A percentile compares a stretch with the other conserved stretches of the same genome.
phyloP scores from a whole-genome alignment of 2,888 invertebrate species.

The Eucera pruinosa region DNA sequence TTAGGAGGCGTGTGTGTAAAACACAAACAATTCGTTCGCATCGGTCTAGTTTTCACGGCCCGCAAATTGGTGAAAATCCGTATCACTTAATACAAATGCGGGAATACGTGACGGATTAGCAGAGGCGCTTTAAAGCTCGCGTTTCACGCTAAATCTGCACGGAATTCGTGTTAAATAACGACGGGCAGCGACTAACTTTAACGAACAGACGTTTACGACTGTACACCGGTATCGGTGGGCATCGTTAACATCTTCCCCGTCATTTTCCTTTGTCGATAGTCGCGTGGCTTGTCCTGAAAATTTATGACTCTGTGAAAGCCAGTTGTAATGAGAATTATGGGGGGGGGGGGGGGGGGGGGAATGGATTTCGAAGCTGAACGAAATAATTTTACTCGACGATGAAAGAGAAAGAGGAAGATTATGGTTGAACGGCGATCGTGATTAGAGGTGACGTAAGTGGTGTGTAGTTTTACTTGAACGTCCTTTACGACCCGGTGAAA shows the following conservation, averaged over 20 bases:
- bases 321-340: background rate
- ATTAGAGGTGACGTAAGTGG: constrained; percentile 20
- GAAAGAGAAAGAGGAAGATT: no score
- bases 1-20: constrained; percentile 6
- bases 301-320: constrained; percentile 41
- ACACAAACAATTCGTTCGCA: constrained; percentile 28
- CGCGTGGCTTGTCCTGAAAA: constrained; percentile 24
- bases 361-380: constrained; percentile 22
- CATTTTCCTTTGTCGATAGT: constrained; percentile 38
- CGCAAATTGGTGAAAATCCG: no score
- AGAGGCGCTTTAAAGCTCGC: constrained; percentile 46
- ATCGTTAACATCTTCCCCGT: constrained; percentile 34
- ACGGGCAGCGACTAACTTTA: constrained; percentile 8
- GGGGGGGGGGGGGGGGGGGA: constrained; percentile 8
- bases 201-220: constrained; percentile 23
- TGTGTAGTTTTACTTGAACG: constrained; percentile 11
- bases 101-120: constrained; percentile 66
- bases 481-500: constrained; percentile 20
- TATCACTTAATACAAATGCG: background rate
- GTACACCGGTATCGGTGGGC: background rate
- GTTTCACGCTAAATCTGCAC: constrained; percentile 1
- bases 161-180: constrained; percentile 12
- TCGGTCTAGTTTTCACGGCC: constrained; percentile 5
- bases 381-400: constrained; percentile 6
- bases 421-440: constrained; percentile 2